Evolutionary conservation across 1,140 invertebrate genomes (phyloP), one percentile per base, ranked within the genome.

Genomic region (Tetramorium simillimum): DNA sequence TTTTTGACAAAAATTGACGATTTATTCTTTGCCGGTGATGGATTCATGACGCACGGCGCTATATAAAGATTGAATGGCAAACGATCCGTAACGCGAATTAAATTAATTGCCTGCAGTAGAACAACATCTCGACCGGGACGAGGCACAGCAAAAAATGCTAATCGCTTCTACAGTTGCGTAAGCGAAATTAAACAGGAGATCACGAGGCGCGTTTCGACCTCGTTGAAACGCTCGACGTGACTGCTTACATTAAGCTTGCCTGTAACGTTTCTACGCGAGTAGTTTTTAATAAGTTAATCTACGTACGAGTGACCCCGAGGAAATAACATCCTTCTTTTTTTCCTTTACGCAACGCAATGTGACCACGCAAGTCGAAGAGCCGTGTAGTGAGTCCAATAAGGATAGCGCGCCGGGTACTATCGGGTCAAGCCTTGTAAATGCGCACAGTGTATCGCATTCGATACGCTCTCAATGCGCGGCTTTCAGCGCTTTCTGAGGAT

Each of bases 181-280:
- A 84, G 69, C 53, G 37, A 84, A 75, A 84, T 75, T 60, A 60
- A 84, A 49, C 43, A 21, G 53, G 67, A 73, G 51, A 82, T 84
- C 80, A 33, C 14, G 18, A 75, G 80, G 80, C 56, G 69, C 18
- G 80, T 75, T 37, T 53, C 67, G 53, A 56, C 51, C 78, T 82
- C 78, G 46, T 70, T 70, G 46, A 72, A 72, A 72, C 51, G 51
- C 21, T 56, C 58, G 40, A 46, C 14, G 40, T 58, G 49, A 21
- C 12, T 28, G 67, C 33, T 67, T 24, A 56, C n/a, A 21, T 82
- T 72, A 69, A 81, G 21, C 16, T 18, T 21, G 77, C 16, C 67
- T 6, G 46, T 28, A 28, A 69, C 37, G 43, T 53, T 33, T 78
- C 51, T 58, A 46, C 40, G n/a, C 51, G 40, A 60, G 14, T 46